Percentiles rank a stretch among this genome's conserved stretches.
phyloP scores from a whole-genome alignment of 2,888 invertebrate species.

The Drosophila picticornis region DNA sequence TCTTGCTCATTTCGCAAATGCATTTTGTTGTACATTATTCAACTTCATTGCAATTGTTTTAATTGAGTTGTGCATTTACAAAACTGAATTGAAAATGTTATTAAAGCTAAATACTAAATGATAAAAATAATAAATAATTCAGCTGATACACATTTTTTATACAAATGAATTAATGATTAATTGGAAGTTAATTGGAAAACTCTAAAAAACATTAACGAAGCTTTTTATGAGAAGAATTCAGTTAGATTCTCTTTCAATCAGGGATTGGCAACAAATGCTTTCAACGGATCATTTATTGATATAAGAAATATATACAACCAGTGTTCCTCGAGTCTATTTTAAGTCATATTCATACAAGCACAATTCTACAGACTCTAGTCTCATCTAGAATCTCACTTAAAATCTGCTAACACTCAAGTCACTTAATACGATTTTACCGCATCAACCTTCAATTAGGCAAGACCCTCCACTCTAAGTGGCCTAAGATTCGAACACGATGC shows the following conservation, averaged over 20 bases:
- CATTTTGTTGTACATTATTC: background rate
- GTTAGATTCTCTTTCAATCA: background rate
- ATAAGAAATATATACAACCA: background rate
- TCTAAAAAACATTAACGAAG: background rate
- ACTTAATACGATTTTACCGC: background rate
- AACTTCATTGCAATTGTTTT: background rate
- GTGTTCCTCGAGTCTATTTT: background rate
- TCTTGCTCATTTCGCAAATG: background rate
- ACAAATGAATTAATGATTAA: too few relatives aligned
- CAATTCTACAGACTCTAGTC: background rate
- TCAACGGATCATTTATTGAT: rapidly evolving
- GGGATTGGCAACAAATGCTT: background rate
- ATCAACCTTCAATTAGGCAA: background rate
- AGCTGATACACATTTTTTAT: background rate
- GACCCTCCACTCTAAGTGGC: background rate
- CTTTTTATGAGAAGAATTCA: background rate
- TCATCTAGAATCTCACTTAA: background rate
- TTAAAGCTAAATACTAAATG: background rate
- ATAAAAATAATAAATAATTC: background rate
- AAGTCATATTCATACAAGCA: too few relatives aligned
- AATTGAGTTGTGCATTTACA: background rate
- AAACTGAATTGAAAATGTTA: background rate
- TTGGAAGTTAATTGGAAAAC: background rate
- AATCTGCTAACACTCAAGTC: background rate
- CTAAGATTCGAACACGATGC: background rate